A percentile compares a stretch with the other conserved stretches of the same genome.
Conservation (phyloP, 2,888 invertebrate species). For the Archaeoteleia sp. region DNA sequence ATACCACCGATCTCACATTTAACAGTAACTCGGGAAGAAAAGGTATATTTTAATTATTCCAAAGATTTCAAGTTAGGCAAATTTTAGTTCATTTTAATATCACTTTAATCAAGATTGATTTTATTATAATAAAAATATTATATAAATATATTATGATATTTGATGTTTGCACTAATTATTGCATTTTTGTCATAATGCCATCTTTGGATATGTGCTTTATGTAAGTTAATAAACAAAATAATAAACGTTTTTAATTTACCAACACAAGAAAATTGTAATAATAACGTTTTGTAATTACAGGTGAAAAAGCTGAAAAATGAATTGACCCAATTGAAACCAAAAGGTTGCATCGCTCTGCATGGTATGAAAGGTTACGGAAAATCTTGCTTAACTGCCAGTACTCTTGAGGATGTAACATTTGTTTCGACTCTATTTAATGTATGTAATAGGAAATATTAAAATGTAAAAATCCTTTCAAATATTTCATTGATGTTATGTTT, state of each 20-base stretch:
- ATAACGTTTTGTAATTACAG: slow-evolving; percentile 68
- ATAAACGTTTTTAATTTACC: too few species aligned
- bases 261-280: slow-evolving; percentile 1
- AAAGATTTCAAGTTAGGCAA: neutral
- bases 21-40: slow-evolving; percentile 64
- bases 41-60: slow-evolving; percentile 56
- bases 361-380: slow-evolving; percentile 88
- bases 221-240: too few species aligned
- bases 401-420: slow-evolving; percentile 76
- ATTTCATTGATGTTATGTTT: slow-evolving; percentile 53
- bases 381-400: slow-evolving; percentile 80
- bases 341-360: slow-evolving; percentile 80
- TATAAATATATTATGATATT: too few species aligned
- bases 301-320: slow-evolving; percentile 76
- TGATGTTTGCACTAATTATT: too few species aligned
- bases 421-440: slow-evolving; percentile 77
- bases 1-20: slow-evolving; percentile 67
- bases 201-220: too few species aligned
- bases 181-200: too few species aligned
- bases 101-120: too few species aligned
- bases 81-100: too few species aligned
- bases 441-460: too few species aligned
- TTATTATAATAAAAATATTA: too few species aligned
- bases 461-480: too few species aligned
- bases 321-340: slow-evolving; percentile 76